Conservation (phyloP, 2,797 vertebrate genomes). For the Mormyrops attenuatus region DNA sequence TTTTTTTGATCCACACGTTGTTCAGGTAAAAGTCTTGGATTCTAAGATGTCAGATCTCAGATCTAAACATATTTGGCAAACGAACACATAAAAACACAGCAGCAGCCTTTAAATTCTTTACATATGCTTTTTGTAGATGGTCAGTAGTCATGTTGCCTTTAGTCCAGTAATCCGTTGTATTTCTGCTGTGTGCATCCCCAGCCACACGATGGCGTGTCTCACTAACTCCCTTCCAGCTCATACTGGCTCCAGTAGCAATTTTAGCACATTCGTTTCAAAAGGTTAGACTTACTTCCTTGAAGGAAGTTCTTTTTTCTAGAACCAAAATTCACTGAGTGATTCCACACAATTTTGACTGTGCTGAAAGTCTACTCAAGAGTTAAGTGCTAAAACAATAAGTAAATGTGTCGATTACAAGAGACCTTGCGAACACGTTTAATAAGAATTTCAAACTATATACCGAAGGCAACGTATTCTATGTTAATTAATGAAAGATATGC, state of each 20-base stretch:
- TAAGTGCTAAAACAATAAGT: not conserved
- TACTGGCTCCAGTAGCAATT: not conserved
- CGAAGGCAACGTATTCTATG: not conserved
- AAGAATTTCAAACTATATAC: not conserved
- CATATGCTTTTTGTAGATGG: not conserved
- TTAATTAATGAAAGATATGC: not conserved
- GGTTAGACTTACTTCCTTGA: not conserved
- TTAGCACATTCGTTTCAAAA: not conserved
- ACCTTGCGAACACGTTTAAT: not conserved
- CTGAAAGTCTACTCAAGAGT: not conserved
- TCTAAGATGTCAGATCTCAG: not conserved
- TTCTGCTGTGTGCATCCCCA: not conserved
- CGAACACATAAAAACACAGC: not conserved
- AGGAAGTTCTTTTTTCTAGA: not conserved
- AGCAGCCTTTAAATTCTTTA: not conserved
- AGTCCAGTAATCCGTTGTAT: not conserved
- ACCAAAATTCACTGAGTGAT: not conserved
- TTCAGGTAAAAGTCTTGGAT: not conserved
- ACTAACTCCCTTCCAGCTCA: not conserved
- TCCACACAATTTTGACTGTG: not conserved
- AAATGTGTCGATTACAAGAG: not conserved
- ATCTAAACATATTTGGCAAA: not conserved
- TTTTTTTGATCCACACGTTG: not conserved
- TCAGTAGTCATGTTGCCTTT: not conserved
- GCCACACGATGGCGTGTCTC: not conserved